Percentiles rank a stretch among this genome's conserved stretches.
These are phyloP conservation scores for Campopleginae sp. DNA, from an alignment of 2,888 invertebrate genomes.

Conservation along the genomic window DNA sequence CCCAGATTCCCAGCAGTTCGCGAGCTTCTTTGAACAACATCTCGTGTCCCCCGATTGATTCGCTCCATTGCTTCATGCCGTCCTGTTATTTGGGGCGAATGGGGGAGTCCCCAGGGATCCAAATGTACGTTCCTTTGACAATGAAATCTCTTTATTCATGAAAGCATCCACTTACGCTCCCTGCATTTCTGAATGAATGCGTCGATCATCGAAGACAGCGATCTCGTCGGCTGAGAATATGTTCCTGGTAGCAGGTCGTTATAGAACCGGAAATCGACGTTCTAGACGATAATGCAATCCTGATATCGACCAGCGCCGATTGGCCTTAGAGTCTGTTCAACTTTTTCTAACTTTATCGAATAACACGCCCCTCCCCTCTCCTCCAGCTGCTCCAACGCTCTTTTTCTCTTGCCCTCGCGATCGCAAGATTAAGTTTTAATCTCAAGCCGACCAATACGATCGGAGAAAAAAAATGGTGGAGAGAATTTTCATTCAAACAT, in stretches of 20 bases:
- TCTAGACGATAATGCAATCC: constrained; percentile 67
- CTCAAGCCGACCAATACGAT: not conserved
- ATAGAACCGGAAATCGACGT: constrained; percentile 69
- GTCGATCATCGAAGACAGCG: not conserved
- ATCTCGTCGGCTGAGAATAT: constrained; percentile 59
- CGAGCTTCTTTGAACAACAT: constrained; percentile 42
- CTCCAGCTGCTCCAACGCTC: not conserved
- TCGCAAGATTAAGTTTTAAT: not conserved
- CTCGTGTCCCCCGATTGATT: constrained; percentile 36
- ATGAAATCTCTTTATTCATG: not conserved
- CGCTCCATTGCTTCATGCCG: constrained; percentile 69
- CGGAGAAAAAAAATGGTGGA: not conserved
- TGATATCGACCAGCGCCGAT: constrained; percentile 60
- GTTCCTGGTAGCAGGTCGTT: constrained; percentile 66
- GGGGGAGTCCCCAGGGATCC: constrained; percentile 79
- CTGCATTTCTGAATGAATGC: not conserved
- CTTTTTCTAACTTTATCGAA: constrained; percentile 9
- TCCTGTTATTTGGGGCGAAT: constrained; percentile 78
- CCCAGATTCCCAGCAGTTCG: constrained; percentile 68
- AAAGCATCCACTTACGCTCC: not conserved
- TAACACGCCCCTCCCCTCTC: not conserved
- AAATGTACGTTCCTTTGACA: constrained; percentile 61
- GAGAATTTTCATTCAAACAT: no score
- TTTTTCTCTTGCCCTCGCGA: not conserved
- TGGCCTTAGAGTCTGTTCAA: constrained; percentile 36